Percentiles rank a stretch among this genome's conserved stretches.
These are phyloP conservation scores for Ceratothoa steindachneri DNA, from an alignment of 2,888 invertebrate species.

Conservation along the genomic window DNA sequence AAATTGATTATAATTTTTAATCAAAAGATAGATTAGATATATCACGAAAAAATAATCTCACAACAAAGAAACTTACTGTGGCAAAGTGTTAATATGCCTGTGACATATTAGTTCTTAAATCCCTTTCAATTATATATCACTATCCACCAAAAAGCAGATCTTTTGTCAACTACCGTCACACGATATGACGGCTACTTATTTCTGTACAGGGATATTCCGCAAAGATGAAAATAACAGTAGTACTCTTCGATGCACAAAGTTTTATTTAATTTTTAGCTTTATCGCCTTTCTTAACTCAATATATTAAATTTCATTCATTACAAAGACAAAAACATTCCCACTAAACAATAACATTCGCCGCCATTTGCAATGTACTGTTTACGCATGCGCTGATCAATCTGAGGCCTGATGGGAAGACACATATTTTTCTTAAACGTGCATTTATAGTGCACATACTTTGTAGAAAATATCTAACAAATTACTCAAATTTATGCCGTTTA, in stretches of 20 bases:
- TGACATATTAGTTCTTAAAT: too few species aligned
- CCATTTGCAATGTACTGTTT: constrained; percentile 80
- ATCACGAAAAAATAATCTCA: too few species aligned
- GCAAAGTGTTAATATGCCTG: neutral
- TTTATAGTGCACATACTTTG: neutral
- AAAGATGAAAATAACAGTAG: neutral
- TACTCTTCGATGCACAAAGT: neutral
- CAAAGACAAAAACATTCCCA: constrained; percentile 60
- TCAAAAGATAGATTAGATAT: too few species aligned
- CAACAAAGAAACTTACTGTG: neutral
- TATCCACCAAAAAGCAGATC: neutral
- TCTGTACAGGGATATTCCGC: neutral
- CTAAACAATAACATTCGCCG: constrained; percentile 98
- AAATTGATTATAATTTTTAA: too few species aligned
- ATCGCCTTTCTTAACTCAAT: neutral
- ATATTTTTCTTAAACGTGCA: neutral
- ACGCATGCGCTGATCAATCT: constrained; percentile 48
- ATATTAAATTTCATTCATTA: neutral
- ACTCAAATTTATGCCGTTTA: too few species aligned
- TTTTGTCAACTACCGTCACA: neutral
- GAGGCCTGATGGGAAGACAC: constrained; percentile 24
- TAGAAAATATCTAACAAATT: too few species aligned
- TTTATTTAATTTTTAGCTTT: neutral
- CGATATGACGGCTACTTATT: neutral
- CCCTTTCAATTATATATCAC: neutral